These are phyloP conservation scores for Ciconia stormi DNA, from an alignment of 2,113 vertebrate genomes.

Conservation along the genomic window DNA sequence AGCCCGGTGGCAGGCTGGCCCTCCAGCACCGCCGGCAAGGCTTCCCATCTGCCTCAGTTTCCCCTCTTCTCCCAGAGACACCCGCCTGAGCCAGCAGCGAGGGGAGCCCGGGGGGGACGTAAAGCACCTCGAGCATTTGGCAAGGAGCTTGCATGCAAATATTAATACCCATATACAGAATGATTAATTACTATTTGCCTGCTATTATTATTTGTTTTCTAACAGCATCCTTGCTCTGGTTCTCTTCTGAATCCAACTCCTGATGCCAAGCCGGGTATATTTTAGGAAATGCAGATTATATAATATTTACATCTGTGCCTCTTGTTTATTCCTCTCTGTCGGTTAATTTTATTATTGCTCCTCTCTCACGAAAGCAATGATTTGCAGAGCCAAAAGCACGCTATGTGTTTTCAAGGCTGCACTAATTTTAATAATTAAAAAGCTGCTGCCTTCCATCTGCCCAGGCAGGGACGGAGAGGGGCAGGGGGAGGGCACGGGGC, in stretches of 20 bases:
- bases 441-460: slow-evolving; percentile 42
- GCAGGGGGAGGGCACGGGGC: fast-evolving
- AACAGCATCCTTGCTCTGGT: slow-evolving; percentile 7
- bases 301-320: slow-evolving; percentile 70
- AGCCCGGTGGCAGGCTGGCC: background rate
- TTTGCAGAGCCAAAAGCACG: slow-evolving; percentile 40
- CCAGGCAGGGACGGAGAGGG: background rate
- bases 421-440: slow-evolving; percentile 64
- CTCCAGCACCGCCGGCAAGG: background rate
- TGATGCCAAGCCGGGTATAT: slow-evolving; percentile 39
- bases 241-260: background rate
- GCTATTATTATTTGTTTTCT: slow-evolving; percentile 47
- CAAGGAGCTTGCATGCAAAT: background rate
- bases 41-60: background rate
- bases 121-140: background rate
- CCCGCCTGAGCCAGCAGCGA: fast-evolving
- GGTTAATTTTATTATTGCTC: slow-evolving; percentile 45
- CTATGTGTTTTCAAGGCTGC: slow-evolving; percentile 26
- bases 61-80: background rate
- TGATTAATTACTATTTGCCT: slow-evolving; percentile 45
- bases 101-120: fast-evolving
- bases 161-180: background rate
- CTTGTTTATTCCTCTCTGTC: slow-evolving; percentile 46
- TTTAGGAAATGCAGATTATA: slow-evolving; percentile 58
- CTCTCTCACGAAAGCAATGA: slow-evolving; percentile 32